Evolutionary conservation across 1,140 invertebrate species (phyloP), one percentile per base, ranked within the genome.

Genomic region (Macrocentrus cingulum): DNA sequence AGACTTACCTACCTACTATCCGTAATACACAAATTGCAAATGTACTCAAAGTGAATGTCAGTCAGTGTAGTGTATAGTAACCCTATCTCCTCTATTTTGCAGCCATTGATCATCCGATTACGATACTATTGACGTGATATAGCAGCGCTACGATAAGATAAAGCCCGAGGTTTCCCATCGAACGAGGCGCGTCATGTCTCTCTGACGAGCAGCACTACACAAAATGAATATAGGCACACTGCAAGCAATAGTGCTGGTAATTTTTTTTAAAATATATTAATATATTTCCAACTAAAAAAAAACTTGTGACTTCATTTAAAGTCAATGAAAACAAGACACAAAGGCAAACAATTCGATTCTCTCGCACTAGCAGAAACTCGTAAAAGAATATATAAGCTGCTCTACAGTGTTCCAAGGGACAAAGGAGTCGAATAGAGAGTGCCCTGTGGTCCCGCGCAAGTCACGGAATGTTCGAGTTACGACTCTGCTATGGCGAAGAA

Each of bases 21-120:
- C n/a, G 16, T 51, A 51, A 51, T 51, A 36, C 49, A 51, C 19
- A 29, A 34, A 36, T 51, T 51, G 49, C 34, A 51, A 51, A 51
- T 37, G 37, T n/a, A n/a, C n/a, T 5, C 49, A 16, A 34, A 51
- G 49, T 51, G 49, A 51, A 51, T 25, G 49, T 20, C 32, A 51
- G 32, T 51, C 3, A 19, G 8, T 18, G 8, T 16, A 20, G 7
- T 7, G 42, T n/a, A 22, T 19, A 52, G 36, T 52, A 51, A 51
- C 25, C 49, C 49, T 51, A 51, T 51, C 6, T 51, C 32, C 18
- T 20, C 32, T 19, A 18, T 34, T 32, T 29, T 51, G 25, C 11
- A 36, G 50, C 19, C 20, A 41, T 52, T 52, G 50, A 52, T 52
- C 49, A 20, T 15, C 49, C 19, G 15, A 36, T 37, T 22, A 23